Percentiles rank a stretch among this genome's conserved stretches.
These are phyloP conservation scores for Echeneis naucrates DNA, from an alignment of 2,797 vertebrate species.

Conservation along the genomic window DNA sequence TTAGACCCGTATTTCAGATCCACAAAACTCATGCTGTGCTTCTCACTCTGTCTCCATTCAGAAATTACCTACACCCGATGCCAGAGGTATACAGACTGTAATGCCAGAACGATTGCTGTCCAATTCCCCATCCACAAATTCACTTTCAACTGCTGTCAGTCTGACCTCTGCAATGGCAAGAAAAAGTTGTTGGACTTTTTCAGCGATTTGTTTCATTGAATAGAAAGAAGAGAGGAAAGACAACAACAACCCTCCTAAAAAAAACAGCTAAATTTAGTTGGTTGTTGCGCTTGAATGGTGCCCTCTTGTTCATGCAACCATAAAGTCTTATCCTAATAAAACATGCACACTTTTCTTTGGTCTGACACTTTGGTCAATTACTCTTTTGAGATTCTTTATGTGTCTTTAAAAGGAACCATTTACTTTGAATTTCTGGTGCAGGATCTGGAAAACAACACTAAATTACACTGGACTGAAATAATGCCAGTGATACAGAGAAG, in stretches of 20 bases:
- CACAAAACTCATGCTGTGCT: not conserved
- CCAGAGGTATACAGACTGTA: conserved; percentile 28
- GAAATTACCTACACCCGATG: conserved; percentile 35
- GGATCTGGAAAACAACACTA: conserved; percentile 6
- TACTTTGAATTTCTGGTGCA: too few species aligned
- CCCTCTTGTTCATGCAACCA: not conserved
- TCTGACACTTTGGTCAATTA: not conserved
- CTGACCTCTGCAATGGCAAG: conserved; percentile 42
- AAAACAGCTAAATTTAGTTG: too few species aligned
- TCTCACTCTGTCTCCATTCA: conserved; percentile 6
- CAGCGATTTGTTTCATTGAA: not conserved
- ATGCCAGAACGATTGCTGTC: conserved; percentile 36
- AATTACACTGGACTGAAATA: conserved; percentile 10
- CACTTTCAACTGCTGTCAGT: conserved; percentile 49
- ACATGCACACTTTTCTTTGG: not conserved
- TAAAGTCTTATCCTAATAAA: conserved; percentile 13
- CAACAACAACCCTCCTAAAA: too few species aligned
- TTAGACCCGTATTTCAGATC: not conserved
- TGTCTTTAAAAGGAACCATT: not conserved
- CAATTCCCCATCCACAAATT: conserved; percentile 22
- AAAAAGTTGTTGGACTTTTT: not conserved
- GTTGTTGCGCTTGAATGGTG: not conserved
- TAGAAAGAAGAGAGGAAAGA: not conserved
- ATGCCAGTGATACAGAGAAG: conserved; percentile 1
- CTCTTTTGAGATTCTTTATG: not conserved